Conservation (phyloP, 2,888 invertebrate species). For the Brachypalpus laphriformis region DNA sequence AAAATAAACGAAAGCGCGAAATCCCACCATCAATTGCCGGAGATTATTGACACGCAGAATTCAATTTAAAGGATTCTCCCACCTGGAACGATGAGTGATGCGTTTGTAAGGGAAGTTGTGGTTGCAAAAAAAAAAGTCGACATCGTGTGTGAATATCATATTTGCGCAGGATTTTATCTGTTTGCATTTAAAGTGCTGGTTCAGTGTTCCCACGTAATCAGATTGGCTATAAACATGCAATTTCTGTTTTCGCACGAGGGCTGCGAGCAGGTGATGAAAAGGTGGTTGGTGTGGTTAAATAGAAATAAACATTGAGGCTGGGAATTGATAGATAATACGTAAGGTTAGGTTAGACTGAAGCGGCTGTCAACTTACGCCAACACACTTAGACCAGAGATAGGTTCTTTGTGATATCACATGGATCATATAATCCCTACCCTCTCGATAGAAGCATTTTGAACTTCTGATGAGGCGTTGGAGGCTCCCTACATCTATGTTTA, state of each 20-base stretch:
- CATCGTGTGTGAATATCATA: slow-evolving; percentile 12
- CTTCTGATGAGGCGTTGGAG: too few species aligned
- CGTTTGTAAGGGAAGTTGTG: background rate
- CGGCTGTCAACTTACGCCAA: too few species aligned
- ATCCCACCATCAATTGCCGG: slow-evolving; percentile 56
- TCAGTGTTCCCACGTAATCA: slow-evolving; percentile 39
- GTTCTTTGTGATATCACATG: too few species aligned
- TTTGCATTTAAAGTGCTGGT: slow-evolving; percentile 18
- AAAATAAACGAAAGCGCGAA: slow-evolving; percentile 34
- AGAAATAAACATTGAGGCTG: background rate
- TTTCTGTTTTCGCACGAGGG: background rate
- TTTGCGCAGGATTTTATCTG: slow-evolving; percentile 10
- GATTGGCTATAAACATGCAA: slow-evolving; percentile 1
- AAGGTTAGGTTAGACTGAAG: too few species aligned
- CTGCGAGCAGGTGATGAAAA: background rate
- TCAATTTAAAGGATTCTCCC: slow-evolving; percentile 69
- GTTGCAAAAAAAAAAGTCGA: background rate
- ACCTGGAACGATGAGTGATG: slow-evolving; percentile 53
- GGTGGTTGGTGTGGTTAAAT: background rate
- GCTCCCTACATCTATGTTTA: too few species aligned
- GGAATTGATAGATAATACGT: background rate
- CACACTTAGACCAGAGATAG: too few species aligned
- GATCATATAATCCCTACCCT: too few species aligned
- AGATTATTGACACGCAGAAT: slow-evolving; percentile 69
- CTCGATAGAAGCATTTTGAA: too few species aligned